Evolutionary conservation across 2,797 vertebrate genomes (phyloP), one percentile per base, ranked within the genome.

Genomic region (Podargus strigoides): DNA sequence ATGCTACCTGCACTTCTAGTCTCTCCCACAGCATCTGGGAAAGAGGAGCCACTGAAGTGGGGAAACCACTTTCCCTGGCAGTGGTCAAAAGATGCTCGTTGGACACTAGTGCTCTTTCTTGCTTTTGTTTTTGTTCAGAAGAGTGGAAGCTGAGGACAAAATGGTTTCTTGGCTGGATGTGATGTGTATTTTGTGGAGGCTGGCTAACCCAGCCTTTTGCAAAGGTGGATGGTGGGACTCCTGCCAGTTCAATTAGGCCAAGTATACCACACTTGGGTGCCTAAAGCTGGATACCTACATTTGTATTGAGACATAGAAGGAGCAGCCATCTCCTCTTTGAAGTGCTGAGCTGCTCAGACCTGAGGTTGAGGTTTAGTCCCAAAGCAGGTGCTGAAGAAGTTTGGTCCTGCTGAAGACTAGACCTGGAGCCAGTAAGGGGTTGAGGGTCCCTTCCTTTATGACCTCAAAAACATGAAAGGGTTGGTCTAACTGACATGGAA

Each of bases 191-290:
- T 81, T 85, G 72, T 24, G 53, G 18, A n/a, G 49, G 36, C 6
- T 86, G 27, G 52, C 68, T 78, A 60, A 70, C 26, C 21, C 9
- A 67, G 44, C 21, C 32, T 73, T 78, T 77, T 82, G 41, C 26
- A 22, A 50, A 85, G n/a, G 50, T 0, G 0, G 18, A 10, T 0
- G 1, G 39, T 50, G 23, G 18, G 41, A 49, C 8, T 69, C 46
- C 37, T 52, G 60, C 41, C 60, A 59, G 42, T 60, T 55, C 30
- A 56, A 2, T 77, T 58, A 46, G 22, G 22, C 53, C 53, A 58
- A 34, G 67, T 36, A 58, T 10, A 56, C 49, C 59, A 42, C 16
- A 12, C 5, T 58, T 36, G 11, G 12, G 26, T 80, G 69, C 39
- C 44, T 80, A 26, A 47, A 16, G 27, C 18, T 77, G 49, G 53